phyloP scores from a whole-genome alignment of 1,140 invertebrate species.

The Caerostris darwini region DNA sequence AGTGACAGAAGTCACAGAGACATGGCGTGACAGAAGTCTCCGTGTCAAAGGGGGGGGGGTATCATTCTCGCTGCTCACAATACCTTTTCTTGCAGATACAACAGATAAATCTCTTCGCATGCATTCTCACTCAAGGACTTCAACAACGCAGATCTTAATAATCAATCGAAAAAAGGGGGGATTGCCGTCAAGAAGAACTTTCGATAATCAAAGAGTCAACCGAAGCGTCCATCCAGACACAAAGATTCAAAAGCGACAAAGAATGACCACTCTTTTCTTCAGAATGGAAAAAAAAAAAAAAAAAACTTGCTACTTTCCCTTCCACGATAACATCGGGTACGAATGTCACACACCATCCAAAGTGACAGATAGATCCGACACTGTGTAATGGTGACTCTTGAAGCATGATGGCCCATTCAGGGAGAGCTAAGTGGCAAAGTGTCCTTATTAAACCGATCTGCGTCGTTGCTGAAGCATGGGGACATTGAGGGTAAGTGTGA shows the following conservation, averaged over 20 bases:
- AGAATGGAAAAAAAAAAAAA: background rate
- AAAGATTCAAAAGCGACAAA: background rate
- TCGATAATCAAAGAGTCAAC: slow-evolving; percentile 2
- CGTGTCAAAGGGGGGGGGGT: background rate
- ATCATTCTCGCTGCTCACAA: background rate
- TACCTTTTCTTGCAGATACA: background rate
- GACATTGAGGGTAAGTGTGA: slow-evolving; percentile 12
- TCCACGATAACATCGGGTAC: too few relatives aligned
- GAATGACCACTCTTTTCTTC: background rate
- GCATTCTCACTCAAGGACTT: background rate
- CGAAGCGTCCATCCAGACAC: slow-evolving; percentile 19
- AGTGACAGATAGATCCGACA: too few relatives aligned
- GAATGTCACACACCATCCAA: too few relatives aligned
- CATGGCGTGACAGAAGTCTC: too few relatives aligned
- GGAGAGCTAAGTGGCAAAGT: too few relatives aligned
- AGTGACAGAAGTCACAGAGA: background rate
- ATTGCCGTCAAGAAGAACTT: background rate
- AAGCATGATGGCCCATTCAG: too few relatives aligned
- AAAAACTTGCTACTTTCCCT: background rate
- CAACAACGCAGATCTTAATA: background rate
- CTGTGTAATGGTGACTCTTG: too few relatives aligned
- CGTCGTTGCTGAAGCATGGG: background rate
- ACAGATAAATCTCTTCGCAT: background rate
- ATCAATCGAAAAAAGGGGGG: background rate
- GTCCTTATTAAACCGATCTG: too few relatives aligned